Base-by-base conservation (phyloP, 2,888 invertebrate species). In the Diaprepes abbreviatus region DNA sequence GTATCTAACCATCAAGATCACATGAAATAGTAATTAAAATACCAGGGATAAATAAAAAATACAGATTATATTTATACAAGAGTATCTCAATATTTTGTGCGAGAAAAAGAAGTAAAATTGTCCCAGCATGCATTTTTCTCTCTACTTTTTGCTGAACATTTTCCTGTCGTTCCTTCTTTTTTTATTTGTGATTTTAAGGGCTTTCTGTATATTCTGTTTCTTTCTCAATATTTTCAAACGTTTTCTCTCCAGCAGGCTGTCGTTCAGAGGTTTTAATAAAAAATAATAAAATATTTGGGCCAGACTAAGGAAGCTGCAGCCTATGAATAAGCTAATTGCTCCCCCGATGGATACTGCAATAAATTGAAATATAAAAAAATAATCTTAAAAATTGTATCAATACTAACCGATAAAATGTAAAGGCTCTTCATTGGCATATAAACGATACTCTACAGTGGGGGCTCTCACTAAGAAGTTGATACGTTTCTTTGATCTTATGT, bases 331-430 rank as follows among this genome's bases (percentile, higher is more conserved):
- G 12, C 24, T 45, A 5, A 67, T 62, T n/a, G 62, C 55, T 35
- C 67, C 67, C 3, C 67, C 62, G 12, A 67, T 40, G 2, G 54
- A 55, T 14, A 67, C 67, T 67, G 21, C 54, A 67, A 67, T 2
- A 43, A 35, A 36, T 2, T 19, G 2, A 43, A 36, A 28, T 1
- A n/a, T 24, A 33, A 54, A 33, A 12, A 21, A 19, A 4, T 1
- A 36, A 0, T 6, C 12, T 12, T 48, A 24, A 24, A 5, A 4
- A 16, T 3, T 21, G 2, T 28, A 2, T 24, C n/a, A 28, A 38
- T 24, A 48, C 60, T 31, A 38, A 67, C 67, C 67, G 21, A 67
- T 67, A 28, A 62, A 60, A 45, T 62, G 45, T n/a, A 67, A 24
- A 24, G 24, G 14, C 2, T 62, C 67, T 19, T 62, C 21, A 12